phyloP scores from a whole-genome alignment of 2,888 invertebrate genomes.

The Drosophila prolongata region DNA sequence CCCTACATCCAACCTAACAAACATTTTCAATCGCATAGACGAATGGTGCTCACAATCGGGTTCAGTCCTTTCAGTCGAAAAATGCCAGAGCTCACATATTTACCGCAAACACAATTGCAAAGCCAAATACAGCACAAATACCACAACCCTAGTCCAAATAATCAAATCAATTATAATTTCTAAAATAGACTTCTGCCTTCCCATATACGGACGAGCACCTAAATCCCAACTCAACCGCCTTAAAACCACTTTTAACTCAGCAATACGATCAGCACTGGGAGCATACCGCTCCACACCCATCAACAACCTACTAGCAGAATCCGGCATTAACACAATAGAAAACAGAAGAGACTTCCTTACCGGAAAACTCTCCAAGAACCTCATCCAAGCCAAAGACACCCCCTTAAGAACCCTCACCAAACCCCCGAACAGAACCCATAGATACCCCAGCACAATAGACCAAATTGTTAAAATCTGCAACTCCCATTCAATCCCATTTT shows the following conservation, averaged over 20 bases:
- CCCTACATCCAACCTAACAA: neutral
- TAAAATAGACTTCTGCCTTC: too few relatives aligned
- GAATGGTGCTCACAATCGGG: slow-evolving; percentile 1
- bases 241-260: neutral
- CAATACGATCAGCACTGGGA: neutral
- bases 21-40: neutral
- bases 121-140: neutral
- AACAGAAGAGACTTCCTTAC: slow-evolving; percentile 2
- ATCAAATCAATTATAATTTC: too few relatives aligned
- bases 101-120: too few relatives aligned
- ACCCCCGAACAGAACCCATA: neutral
- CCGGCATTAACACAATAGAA: neutral
- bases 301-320: neutral
- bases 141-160: too few relatives aligned
- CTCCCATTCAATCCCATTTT: neutral
- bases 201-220: too few relatives aligned
- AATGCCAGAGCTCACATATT: neutral
- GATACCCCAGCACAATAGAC: neutral
- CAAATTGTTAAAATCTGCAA: neutral
- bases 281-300: neutral
- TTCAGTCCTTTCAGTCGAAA: neutral
- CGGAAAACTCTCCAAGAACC: neutral
- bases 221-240: neutral
- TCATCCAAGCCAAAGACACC: neutral
- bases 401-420: neutral